These are phyloP conservation scores for Silurus meridionalis DNA, from an alignment of 2,113 vertebrate species.

Conservation along the genomic window DNA sequence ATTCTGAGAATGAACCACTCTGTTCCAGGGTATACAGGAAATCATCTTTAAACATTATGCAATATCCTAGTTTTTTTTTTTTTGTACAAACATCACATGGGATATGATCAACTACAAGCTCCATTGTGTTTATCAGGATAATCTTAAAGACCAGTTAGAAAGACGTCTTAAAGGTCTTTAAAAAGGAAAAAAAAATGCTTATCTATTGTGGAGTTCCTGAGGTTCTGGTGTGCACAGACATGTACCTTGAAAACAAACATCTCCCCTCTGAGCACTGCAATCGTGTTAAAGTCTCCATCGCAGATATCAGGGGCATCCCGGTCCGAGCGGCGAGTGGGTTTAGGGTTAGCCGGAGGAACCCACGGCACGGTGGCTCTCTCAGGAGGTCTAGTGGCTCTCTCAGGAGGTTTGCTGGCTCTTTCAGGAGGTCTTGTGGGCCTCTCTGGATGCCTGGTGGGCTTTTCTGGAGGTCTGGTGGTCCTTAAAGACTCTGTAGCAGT, in stretches of 20 bases:
- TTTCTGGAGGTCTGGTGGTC: slow-evolving; percentile 23
- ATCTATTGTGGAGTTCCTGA: neutral
- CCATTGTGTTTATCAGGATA: neutral
- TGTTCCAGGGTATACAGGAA: neutral
- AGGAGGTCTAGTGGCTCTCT: slow-evolving; percentile 18
- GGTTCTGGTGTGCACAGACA: neutral
- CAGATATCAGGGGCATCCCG: slow-evolving; percentile 71
- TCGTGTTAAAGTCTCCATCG: slow-evolving; percentile 72
- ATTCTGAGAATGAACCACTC: slow-evolving; percentile 18
- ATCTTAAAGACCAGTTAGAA: neutral
- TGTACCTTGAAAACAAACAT: slow-evolving; percentile 79
- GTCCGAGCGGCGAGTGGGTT: slow-evolving; percentile 74
- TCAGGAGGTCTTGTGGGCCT: slow-evolving; percentile 25
- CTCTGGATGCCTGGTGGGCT: neutral
- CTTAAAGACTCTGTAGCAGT: slow-evolving; percentile 22
- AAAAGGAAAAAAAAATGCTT: neutral
- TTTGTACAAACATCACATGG: neutral
- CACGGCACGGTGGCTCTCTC: slow-evolving; percentile 40
- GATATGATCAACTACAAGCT: neutral
- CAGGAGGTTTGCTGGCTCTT: slow-evolving; percentile 32
- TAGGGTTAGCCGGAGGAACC: slow-evolving; percentile 60
- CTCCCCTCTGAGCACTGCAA: slow-evolving; percentile 74
- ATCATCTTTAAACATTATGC: slow-evolving; percentile 5
- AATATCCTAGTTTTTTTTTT: neutral
- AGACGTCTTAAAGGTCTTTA: neutral